Base-by-base conservation (phyloP, 1,140 invertebrate species). In the Papilio helenus region DNA sequence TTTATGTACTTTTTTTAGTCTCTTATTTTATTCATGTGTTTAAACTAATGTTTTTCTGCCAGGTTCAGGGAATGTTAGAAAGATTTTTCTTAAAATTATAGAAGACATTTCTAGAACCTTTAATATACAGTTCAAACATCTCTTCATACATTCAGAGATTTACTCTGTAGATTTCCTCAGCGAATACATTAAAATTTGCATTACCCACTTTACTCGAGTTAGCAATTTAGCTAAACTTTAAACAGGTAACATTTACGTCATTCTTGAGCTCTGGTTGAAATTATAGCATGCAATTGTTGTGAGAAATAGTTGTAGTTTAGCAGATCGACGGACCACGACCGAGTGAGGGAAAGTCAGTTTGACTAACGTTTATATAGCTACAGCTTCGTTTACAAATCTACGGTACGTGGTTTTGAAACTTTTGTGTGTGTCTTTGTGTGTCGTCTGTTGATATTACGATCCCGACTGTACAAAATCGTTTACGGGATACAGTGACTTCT, bases 251-350 rank as follows among this genome's bases (percentile, higher is more conserved):
- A 76, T 76, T 76, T 65, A 23, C 72, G 73, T 76, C 68, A 55
- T 55, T 82, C 80, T 65, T 72, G 42, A 65, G 29, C 23, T 76
- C 65, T 71, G 78, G 81, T 82, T 51, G 81, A 88, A 87, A 85
- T 87, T 89, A 86, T 81, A 84, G 80, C 86, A 83, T 80, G 81
- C 88, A 12, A 87, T 87, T 88, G 88, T 88, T 89, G 83, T 84
- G 77, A 42, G 72, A 81, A 85, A 83, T 68, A 79, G 79, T 76
- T 81, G 51, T 29, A 55, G 72, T 73, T 82, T 80, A 76, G 72
- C 34, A 42, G 58, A 76, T 79, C 80, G 12, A 68, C 61, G 23
- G 23, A 68, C 26, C 61, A 16, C 14, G 61, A 12, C 61, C 23
- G 61, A 68, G 26, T 34, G 12, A 29, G 61, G 26, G 61, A 68